A percentile compares a stretch with the other conserved stretches of the same genome.
phyloP scores from a whole-genome alignment of 2,888 invertebrate genomes.

The Sminthurinus aureus region DNA sequence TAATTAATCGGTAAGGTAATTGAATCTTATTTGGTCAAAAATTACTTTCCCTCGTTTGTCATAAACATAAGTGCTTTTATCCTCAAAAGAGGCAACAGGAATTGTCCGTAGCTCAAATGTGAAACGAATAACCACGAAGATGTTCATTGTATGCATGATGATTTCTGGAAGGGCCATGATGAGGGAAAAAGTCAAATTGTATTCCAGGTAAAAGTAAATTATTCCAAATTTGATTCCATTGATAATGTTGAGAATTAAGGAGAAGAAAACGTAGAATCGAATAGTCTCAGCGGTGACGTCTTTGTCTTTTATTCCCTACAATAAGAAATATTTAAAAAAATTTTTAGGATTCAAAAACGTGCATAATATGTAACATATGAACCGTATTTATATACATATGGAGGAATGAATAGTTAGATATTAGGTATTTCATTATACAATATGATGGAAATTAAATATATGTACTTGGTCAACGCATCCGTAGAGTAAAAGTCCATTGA shows the following conservation, averaged over 20 bases:
- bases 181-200: slow-evolving; percentile 14
- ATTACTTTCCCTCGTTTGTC: too few species aligned
- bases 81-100: too few species aligned
- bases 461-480: slow-evolving; percentile 31
- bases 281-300: slow-evolving; percentile 20
- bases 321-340: too few species aligned
- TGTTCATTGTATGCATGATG: background rate
- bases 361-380: too few species aligned
- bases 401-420: background rate
- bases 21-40: too few species aligned
- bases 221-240: slow-evolving; percentile 21
- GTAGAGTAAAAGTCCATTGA: slow-evolving; percentile 38
- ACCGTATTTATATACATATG: background rate
- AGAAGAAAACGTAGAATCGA: slow-evolving; percentile 29
- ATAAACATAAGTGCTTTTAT: too few species aligned
- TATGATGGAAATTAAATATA: background rate
- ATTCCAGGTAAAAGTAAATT: slow-evolving; percentile 22
- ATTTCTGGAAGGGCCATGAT: slow-evolving; percentile 33
- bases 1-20: too few species aligned
- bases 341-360: too few species aligned
- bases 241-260: slow-evolving; percentile 19
- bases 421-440: background rate
- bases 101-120: slow-evolving; percentile 24
- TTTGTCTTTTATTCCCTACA: slow-evolving; percentile 29
- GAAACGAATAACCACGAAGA: slow-evolving; percentile 12